Evolutionary conservation across 2,888 invertebrate genomes (phyloP), one percentile per base, ranked within the genome.

Genomic region (Dasysyrphus tricinctus): DNA sequence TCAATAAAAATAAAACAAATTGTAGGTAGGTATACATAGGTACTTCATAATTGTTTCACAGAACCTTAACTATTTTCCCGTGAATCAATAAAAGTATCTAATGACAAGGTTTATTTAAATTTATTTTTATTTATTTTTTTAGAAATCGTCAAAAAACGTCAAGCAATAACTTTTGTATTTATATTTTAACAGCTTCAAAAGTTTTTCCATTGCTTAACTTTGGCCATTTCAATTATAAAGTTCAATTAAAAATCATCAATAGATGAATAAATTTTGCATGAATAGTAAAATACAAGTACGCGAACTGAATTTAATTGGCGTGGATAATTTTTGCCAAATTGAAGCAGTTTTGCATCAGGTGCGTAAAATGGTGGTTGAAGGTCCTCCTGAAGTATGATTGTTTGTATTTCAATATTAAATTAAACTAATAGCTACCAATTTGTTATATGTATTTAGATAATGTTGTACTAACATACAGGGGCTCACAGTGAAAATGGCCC

Each of bases 51-150:
- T 47, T 49, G 49, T 49, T 19, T 49, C 47, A 12, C n/a, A 9
- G 9, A 16, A 47, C 47, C 16, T 47, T 11, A 49, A 19, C 19
- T 49, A 49, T 49, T 49, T 16, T 49, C 5, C 5, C 0, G n/a
- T 19, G 19, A 49, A 49, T 49, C 49, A 49, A 49, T 49, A 49
- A 49, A 49, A 49, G 49, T 49, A 49, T 49, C 49, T 49, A 49
- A 49, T 49, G 49, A 49, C 49, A 47, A 5, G 19, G 16, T 49
- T 49, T 49, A 16, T 19, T 19, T 49, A 9, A 9, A 39, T 49
- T 49, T 49, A 4, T 16, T 16, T 19, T 3, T 42, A 14, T 42
- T 3, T 42, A 14, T 5, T 47, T 47, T 47, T 47, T 49, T 49
- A 49, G 16, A 49, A 49, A 49, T 49, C 49, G 8, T 19, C 16